phyloP scores from a whole-genome alignment of 2,113 vertebrate genomes.

The Meles meles region DNA sequence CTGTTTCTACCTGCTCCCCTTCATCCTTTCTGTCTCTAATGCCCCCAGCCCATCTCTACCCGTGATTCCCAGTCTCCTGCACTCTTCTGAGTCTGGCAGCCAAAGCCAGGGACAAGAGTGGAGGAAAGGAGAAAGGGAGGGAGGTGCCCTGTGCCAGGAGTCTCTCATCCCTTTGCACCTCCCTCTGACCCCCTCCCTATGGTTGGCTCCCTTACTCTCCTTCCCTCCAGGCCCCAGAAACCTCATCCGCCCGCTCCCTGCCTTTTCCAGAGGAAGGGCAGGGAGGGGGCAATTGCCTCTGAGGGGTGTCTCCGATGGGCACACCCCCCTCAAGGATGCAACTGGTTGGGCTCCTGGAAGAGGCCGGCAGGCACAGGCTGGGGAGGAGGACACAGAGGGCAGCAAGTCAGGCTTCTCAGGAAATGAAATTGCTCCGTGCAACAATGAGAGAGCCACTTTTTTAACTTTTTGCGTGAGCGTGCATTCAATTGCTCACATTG shows the following conservation, averaged over 20 bases:
- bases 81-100: constrained; percentile 31
- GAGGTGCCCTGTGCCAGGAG: constrained; percentile 48
- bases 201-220: constrained; percentile 24
- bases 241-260: neutral
- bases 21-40: neutral
- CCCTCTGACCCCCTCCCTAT: constrained; percentile 37
- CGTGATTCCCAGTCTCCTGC: neutral
- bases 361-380: neutral
- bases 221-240: constrained; percentile 32
- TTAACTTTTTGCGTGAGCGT: constrained; percentile 53
- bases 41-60: constrained; percentile 29
- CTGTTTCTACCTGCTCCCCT: neutral
- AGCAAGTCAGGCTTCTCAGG: constrained; percentile 53
- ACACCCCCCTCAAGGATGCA: neutral
- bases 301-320: neutral
- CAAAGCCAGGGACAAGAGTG: constrained; percentile 44
- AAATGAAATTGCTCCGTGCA: constrained; percentile 61
- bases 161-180: constrained; percentile 46
- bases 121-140: constrained; percentile 64
- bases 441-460: constrained; percentile 58
- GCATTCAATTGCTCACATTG: constrained; percentile 60
- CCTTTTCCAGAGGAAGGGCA: neutral
- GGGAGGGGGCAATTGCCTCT: neutral
- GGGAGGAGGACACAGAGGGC: constrained; percentile 50
- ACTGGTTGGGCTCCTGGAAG: neutral